A percentile compares a stretch with the other conserved stretches of the same genome.
Evolutionary conservation across 2,113 vertebrate species (phyloP).

Genomic region (Geothlypis trichas): DNA sequence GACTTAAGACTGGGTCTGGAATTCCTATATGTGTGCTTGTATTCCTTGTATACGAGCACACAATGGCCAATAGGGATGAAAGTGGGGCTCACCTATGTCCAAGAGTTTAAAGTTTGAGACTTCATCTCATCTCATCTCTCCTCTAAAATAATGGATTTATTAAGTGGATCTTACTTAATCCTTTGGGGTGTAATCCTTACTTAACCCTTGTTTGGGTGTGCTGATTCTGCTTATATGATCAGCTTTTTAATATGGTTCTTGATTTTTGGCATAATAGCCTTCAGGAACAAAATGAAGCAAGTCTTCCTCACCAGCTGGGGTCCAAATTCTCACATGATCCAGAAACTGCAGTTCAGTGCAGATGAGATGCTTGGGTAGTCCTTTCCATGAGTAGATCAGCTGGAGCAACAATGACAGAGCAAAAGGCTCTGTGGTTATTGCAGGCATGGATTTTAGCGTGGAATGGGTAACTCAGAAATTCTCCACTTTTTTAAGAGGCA

Average conservation of each 20-base stretch:
- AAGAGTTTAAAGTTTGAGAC: neutral
- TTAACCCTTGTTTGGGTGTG: neutral
- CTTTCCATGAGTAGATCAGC: neutral
- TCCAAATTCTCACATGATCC: neutral
- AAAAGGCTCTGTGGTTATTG: neutral
- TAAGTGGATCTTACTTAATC: neutral
- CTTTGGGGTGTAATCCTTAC: neutral
- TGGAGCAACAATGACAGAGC: neutral
- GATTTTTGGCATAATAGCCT: neutral
- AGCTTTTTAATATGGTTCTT: neutral
- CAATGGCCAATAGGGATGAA: neutral
- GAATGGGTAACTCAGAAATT: neutral
- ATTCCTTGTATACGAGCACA: neutral
- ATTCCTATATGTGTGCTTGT: neutral
- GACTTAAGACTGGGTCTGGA: neutral
- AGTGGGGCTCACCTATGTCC: neutral
- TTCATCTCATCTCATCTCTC: neutral
- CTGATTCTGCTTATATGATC: neutral
- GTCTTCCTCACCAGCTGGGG: neutral
- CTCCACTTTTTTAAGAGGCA: neutral
- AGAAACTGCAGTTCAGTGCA: neutral
- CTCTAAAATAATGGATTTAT: neutral
- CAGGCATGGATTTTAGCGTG: neutral
- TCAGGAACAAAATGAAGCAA: neutral
- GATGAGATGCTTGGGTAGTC: neutral